Percentiles rank a stretch among this genome's conserved stretches.
These are phyloP conservation scores for Oncorhynchus clarkii DNA, from an alignment of 2,113 vertebrate genomes.

Conservation along the genomic window DNA sequence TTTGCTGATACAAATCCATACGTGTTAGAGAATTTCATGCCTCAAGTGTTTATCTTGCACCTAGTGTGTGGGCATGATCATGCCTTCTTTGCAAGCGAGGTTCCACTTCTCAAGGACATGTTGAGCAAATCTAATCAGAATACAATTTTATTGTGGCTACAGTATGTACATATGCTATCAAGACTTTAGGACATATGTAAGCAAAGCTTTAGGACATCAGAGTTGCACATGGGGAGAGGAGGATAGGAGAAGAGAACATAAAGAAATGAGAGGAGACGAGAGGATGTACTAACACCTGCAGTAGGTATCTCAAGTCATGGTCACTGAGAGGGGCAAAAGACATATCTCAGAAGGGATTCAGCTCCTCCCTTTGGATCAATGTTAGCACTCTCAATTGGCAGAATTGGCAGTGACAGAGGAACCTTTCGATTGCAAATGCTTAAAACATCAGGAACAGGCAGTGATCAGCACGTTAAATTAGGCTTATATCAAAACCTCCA, in stretches of 20 bases:
- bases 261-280: background rate
- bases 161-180: too few relatives aligned
- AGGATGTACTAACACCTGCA: background rate
- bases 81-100: background rate
- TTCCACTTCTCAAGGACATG: slow-evolving; percentile 2
- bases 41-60: background rate
- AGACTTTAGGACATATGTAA: too few relatives aligned
- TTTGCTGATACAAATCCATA: slow-evolving; percentile 5
- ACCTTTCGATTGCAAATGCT: background rate
- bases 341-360: too few relatives aligned
- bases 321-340: too few relatives aligned
- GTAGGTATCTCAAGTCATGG: too few relatives aligned
- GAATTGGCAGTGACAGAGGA: slow-evolving; percentile 8
- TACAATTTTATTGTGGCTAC: too few relatives aligned
- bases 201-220: background rate
- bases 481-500: background rate
- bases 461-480: background rate
- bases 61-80: background rate
- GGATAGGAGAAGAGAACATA: too few relatives aligned
- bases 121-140: background rate
- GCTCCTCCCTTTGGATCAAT: too few relatives aligned
- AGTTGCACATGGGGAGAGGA: too few relatives aligned
- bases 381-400: slow-evolving; percentile 20
- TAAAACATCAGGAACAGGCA: background rate
- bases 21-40: background rate